Evolutionary conservation across 2,888 invertebrate genomes (phyloP), one percentile per base, ranked within the genome.

Genomic region (Nycteola revayana): DNA sequence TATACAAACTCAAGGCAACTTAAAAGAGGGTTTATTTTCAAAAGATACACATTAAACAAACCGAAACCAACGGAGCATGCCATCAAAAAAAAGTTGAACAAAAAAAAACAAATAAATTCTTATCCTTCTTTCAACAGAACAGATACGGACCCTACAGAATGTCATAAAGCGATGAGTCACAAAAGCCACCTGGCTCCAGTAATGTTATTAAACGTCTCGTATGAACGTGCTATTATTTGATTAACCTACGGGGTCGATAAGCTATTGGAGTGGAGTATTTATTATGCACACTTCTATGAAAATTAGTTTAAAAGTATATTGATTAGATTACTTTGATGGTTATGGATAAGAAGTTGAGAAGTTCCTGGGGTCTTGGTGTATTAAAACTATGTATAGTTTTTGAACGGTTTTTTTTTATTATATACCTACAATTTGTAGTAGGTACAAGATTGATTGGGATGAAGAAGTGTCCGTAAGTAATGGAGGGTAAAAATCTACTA

Each of bases 141-240:
- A 24, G 29, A 28, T 10, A 36, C 21, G 30, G 42, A 33, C 49
- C 46, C 61, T 56, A 52, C 44, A 27, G 28, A 30, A 33, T 39
- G 34, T 56, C 46, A 57, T 55, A 57, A 65, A 54, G 30, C 46
- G 57, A 54, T 67, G 69, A 69, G 37, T 69, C 66, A 66, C 54
- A 45, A 43, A 40, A 28, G 36, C 50, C 69, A 69, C 69, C 69
- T 69, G 69, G 64, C 55, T 42, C 45, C 56, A 45, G 47, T 66
- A 60, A 59, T 50, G 49, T 60, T 60, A 66, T 63, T 60, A 61
- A 58, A 60, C 52, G 51, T 27, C 28, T 32, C 25, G 39, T 36
- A 45, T 36, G 44, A 35, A 60, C 48, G 63, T 39, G 31, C 45
- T 40, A 52, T 66, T 57, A 49, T 56, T 56, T 52, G 54, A 66